A percentile compares a stretch with the other conserved stretches of the same genome.
phyloP scores from a whole-genome alignment of 1,140 invertebrate genomes.

The Whitmania pigra region DNA sequence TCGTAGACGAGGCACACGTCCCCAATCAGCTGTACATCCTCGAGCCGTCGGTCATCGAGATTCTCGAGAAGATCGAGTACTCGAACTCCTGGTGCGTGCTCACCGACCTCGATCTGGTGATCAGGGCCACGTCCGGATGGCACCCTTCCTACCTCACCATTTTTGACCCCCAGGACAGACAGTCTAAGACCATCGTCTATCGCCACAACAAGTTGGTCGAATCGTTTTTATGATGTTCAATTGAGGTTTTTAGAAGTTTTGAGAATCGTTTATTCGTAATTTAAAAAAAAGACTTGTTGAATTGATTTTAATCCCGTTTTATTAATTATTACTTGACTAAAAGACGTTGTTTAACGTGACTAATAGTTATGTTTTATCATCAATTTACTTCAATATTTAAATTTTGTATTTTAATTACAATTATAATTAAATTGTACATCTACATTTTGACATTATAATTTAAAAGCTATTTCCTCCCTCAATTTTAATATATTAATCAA shows the following conservation, averaged over 20 bases:
- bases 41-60: conserved; percentile 5
- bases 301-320: too few species aligned
- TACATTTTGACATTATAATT: too few species aligned
- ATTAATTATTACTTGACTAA: too few species aligned
- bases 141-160: conserved; percentile 23
- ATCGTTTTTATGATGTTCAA: neutral
- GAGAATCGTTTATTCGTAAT: neutral
- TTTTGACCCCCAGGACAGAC: conserved; percentile 16
- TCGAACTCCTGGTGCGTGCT: conserved; percentile 22
- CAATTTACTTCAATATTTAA: too few species aligned
- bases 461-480: too few species aligned
- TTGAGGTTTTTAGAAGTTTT: neutral
- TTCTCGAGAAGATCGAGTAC: conserved; percentile 21
- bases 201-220: conserved; percentile 16
- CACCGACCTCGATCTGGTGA: conserved; percentile 18
- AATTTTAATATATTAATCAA: too few species aligned
- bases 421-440: too few species aligned
- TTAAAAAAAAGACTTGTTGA: too few species aligned
- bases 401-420: too few species aligned
- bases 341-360: too few species aligned
- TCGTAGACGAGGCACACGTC: neutral
- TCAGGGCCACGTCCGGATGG: conserved; percentile 17
- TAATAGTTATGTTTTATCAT: too few species aligned
- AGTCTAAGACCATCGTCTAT: conserved; percentile 9
- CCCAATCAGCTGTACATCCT: conserved; percentile 7